These are phyloP conservation scores for Agapostemon virescens DNA, from an alignment of 2,888 invertebrate species.

Conservation along the genomic window DNA sequence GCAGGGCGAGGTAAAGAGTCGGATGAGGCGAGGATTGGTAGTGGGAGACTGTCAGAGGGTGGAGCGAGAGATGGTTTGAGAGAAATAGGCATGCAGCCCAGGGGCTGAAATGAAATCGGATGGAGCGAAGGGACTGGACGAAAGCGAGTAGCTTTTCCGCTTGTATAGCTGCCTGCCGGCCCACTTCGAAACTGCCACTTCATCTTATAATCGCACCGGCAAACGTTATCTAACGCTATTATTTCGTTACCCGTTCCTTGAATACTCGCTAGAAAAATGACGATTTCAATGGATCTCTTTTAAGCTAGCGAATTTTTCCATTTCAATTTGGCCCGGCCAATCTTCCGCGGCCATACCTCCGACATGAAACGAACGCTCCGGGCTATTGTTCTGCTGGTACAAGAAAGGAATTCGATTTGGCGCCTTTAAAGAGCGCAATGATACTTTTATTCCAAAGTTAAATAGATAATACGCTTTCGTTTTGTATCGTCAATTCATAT, in stretches of 20 bases:
- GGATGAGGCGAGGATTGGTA: not conserved
- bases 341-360: constrained; percentile 6
- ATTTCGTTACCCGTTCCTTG: not conserved
- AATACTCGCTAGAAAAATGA: not conserved
- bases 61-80: not conserved
- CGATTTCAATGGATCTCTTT: not conserved
- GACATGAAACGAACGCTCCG: constrained; percentile 10
- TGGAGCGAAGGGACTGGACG: constrained; percentile 13
- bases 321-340: constrained; percentile 3
- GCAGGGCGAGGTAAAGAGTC: not conserved
- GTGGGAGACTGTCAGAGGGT: not conserved
- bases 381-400: constrained; percentile 1
- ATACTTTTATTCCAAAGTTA: not conserved
- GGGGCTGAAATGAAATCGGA: constrained; percentile 56
- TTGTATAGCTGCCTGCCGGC: not conserved
- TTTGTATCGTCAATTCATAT: not conserved
- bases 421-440: not conserved
- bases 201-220: constrained; percentile 8
- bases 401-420: constrained; percentile 3
- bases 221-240: constrained; percentile 24
- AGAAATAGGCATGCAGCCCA: constrained; percentile 34
- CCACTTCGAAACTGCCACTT: constrained; percentile 16
- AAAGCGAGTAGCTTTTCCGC: not conserved
- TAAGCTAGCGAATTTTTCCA: not conserved
- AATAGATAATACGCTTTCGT: not conserved